Base-by-base conservation (phyloP, 1,140 invertebrate genomes). In the Steinernema khuongi region DNA sequence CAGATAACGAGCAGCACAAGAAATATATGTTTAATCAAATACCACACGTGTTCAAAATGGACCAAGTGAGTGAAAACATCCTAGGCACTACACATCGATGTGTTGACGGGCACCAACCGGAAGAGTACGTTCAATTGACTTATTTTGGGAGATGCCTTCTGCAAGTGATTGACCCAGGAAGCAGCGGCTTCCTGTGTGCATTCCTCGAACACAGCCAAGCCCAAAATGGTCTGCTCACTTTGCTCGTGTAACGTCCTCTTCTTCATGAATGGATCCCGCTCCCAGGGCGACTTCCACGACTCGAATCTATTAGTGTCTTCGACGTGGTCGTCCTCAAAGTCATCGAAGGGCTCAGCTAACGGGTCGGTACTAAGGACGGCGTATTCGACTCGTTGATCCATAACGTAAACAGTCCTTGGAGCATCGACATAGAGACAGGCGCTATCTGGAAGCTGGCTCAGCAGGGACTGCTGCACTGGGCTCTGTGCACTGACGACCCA, bases 401-500 rank as follows among this genome's bases (percentile, higher is more conserved):
- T 87, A 22, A 97, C 83, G 90, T 92, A 97, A 17, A 96, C 89
- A 72, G 87, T 86, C 85, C 90, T 94, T 0, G 92, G 91, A 1
- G 95, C 96, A 86, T 96, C 93, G 0, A 98, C 91, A 83, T 90
- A 92, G 26, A 96, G 83, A 0, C 94, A 89, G 67, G 50, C 43
- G 18, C 89, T 87, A 60, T 90, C 87, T n/a, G 83, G 79, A 81
- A 94, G 91, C 73, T 90, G 87, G n/a, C 86, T 81, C 17, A 98
- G 83, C 26, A 98, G 86, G 36, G 90, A 83, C 74, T 89, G 88
- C 85, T 99, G 96, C 2, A 86, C 86, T 31, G 89, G 88, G 86
- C 92, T 93, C 84, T 94, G 93, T 0, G 90, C 92, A 85, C 92
- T 94, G 0, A 96, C 90, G 76, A 99, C 92, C 93, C 94, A 98